Base-by-base conservation (phyloP, 2,113 vertebrate genomes). In the Tragulus kanchil region DNA sequence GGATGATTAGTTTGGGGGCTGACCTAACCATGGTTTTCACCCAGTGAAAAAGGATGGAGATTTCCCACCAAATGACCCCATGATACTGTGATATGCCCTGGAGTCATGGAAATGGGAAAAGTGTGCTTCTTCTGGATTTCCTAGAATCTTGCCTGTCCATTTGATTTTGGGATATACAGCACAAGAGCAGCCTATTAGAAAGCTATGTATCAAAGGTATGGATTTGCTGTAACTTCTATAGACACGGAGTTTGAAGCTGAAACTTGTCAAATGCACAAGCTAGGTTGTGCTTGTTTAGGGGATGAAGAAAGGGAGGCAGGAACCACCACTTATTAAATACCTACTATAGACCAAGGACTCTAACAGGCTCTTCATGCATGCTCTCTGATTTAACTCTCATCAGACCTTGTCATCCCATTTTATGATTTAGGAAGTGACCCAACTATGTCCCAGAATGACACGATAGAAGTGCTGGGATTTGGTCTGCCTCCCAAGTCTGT, bases 111-210 rank as follows among this genome's bases (percentile, higher is more conserved):
- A 79, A 50, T 0, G 28, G 62, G 61, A 3, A 45, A 79, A 45
- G 8, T 59, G 77, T 71, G 45, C 77, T 93, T 89, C 50, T 90
- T 93, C 71, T 77, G 77, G 52, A 62, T 90, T 92, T 94, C 45
- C 65, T 78, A 48, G 85, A 82, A 89, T 31, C 45, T 93, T 52
- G 16, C 48, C 26, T 65, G 23, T 31, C 64, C 11, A 1, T 85
- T 81, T 67, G 61, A 81, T 84, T 87, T 93, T n/a, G 71, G 59
- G 50, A 61, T 45, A 54, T 9, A 48, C 1, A 50, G 75, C 17
- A 1, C 56, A 89, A 78, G 61, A 88, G 8, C 45, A 84, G 23
- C 61, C 59, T 7, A 67, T 26, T 90, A 8, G 21, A 58, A 86
- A 92, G 52, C 45, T 64, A 48, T 64, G 61, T 83, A 86, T 83